Evolutionary conservation across 2,113 vertebrate species (phyloP).

Genomic region (Crotalus viridis): DNA sequence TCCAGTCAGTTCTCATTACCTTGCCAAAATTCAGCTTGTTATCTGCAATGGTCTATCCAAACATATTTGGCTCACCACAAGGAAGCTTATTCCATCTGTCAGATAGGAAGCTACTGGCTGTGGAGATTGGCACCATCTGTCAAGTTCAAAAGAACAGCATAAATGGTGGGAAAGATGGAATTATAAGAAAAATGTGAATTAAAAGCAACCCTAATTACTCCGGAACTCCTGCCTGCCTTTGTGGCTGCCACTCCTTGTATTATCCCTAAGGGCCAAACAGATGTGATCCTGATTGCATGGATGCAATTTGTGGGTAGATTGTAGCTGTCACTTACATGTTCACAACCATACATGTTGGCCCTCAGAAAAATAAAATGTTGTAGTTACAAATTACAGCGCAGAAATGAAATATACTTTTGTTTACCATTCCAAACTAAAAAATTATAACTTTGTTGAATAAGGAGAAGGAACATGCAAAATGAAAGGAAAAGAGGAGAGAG

Average conservation of each 20-base stretch:
- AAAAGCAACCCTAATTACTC: not conserved
- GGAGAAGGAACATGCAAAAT: not conserved
- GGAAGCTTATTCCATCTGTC: constrained; percentile 14
- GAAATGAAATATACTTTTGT: not conserved
- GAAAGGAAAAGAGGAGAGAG: not conserved
- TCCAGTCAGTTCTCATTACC: constrained; percentile 7
- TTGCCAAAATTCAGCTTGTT: constrained; percentile 31
- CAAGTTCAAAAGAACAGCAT: not conserved
- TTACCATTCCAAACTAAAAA: not conserved
- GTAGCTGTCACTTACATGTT: not conserved
- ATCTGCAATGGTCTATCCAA: not conserved
- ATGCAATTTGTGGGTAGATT: not conserved
- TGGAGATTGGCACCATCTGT: constrained; percentile 16
- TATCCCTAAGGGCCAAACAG: not conserved
- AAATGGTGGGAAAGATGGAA: not conserved
- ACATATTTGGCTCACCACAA: not conserved
- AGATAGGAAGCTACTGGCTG: not conserved
- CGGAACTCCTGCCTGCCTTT: not conserved
- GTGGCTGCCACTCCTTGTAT: not conserved
- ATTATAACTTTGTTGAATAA: not conserved
- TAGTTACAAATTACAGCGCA: not conserved
- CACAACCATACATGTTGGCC: not conserved
- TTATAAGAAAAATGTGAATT: not conserved
- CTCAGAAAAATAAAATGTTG: not conserved
- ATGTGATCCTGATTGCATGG: too few species aligned